Conservation (phyloP, 2,888 invertebrate species). For the Argyresthia goedartella region DNA sequence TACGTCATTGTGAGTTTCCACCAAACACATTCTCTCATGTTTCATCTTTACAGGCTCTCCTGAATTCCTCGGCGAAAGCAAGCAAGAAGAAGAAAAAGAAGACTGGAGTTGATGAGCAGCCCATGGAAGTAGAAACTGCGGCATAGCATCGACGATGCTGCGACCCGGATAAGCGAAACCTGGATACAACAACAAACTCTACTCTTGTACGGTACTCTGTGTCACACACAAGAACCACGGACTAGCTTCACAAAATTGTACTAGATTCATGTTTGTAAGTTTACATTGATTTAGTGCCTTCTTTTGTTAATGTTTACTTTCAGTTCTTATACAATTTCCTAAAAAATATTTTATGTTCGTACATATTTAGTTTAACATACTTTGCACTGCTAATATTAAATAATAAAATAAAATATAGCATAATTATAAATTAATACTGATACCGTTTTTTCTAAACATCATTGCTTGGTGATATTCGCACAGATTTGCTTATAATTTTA, state of each 20-base stretch:
- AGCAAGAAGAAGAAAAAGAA: conserved; percentile 95
- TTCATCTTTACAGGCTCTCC: conserved; percentile 66
- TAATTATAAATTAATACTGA: no score
- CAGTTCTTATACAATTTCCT: neutral
- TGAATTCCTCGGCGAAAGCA: conserved; percentile 84
- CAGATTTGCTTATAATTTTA: no score
- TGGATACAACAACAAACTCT: no score
- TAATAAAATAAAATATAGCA: no score
- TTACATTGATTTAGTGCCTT: no score
- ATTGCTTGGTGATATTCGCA: conserved; percentile 33
- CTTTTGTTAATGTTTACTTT: neutral
- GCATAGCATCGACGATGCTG: conserved; percentile 34
- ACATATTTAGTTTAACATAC: no score
- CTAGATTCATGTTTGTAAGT: no score
- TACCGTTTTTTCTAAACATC: conserved; percentile 15
- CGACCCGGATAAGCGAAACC: conserved; percentile 2
- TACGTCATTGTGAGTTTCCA: conserved; percentile 1
- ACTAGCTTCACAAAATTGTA: no score
- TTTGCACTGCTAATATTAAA: no score
- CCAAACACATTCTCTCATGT: no score
- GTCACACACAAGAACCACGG: no score
- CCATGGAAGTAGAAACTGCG: conserved; percentile 73
- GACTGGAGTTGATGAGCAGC: conserved; percentile 68
- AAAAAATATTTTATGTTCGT: neutral
- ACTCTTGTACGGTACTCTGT: no score